A percentile compares a stretch with the other conserved stretches of the same genome.
phyloP scores from a whole-genome alignment of 2,888 invertebrate species.

The Eristalis tenax region DNA sequence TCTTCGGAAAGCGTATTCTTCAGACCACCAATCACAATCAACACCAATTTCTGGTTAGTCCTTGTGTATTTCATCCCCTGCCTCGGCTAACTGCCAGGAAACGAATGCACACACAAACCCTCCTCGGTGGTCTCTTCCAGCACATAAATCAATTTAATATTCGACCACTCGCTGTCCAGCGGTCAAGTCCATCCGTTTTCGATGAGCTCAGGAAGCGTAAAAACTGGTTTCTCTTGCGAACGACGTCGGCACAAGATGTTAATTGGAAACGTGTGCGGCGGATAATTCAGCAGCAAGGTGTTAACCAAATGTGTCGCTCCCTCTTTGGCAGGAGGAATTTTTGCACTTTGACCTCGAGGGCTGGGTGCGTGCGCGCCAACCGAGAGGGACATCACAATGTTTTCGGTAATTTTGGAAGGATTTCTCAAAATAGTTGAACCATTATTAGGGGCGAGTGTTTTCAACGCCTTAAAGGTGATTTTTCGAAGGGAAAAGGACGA shows the following conservation, averaged over 20 bases:
- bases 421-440: constrained; percentile 8
- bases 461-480: not conserved
- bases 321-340: constrained; percentile 11
- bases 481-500: not conserved
- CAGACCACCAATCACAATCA: not conserved
- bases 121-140: constrained; percentile 56
- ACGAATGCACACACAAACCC: constrained; percentile 1
- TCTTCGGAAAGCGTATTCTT: no score
- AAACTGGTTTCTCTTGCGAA: constrained; percentile 37
- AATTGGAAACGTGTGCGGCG: constrained; percentile 72
- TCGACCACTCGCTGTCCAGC: constrained; percentile 40
- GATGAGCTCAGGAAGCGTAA: not conserved
- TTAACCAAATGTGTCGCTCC: constrained; percentile 45
- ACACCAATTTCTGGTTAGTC: not conserved
- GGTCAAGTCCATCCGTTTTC: constrained; percentile 19
- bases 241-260: constrained; percentile 55
- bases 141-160: constrained; percentile 55
- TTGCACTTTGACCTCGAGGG: constrained; percentile 1
- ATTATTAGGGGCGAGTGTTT: not conserved
- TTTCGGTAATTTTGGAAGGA: constrained; percentile 36
- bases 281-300: constrained; percentile 69
- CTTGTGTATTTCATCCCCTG: not conserved
- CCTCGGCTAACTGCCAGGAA: not conserved
- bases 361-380: not conserved
- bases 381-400: constrained; percentile 17